Conservation (phyloP, 1,140 invertebrate genomes). For the Aethina tumida region DNA sequence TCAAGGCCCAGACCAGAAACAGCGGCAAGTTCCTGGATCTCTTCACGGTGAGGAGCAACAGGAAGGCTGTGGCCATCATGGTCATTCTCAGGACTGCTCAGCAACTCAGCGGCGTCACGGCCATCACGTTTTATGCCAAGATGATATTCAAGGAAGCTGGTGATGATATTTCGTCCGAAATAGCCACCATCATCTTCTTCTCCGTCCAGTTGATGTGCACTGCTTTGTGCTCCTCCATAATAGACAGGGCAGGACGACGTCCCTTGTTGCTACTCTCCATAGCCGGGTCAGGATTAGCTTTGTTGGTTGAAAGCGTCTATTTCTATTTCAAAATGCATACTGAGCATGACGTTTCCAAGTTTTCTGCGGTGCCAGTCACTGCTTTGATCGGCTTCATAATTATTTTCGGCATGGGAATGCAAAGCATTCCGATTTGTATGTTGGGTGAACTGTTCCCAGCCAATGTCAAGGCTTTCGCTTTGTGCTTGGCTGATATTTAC, state of each 20-base stretch:
- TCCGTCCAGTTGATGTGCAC: conserved; percentile 55
- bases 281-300: conserved; percentile 41
- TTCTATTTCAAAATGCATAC: conserved; percentile 34
- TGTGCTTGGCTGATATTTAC: conserved; percentile 57
- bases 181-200: conserved; percentile 49
- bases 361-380: conserved; percentile 44
- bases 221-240: conserved; percentile 49
- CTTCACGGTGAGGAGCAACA: conserved; percentile 45
- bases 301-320: conserved; percentile 47
- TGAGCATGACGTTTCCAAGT: conserved; percentile 19
- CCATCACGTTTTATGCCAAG: conserved; percentile 63
- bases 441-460: conserved; percentile 66
- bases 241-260: conserved; percentile 61
- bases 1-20: conserved; percentile 33
- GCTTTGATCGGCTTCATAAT: conserved; percentile 60
- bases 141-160: conserved; percentile 54
- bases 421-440: conserved; percentile 60
- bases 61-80: conserved; percentile 53
- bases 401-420: conserved; percentile 57
- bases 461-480: conserved; percentile 56
- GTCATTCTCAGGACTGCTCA: conserved; percentile 60
- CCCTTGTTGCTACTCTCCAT: conserved; percentile 54
- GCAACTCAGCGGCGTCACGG: conserved; percentile 66
- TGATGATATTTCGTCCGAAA: conserved; percentile 30
- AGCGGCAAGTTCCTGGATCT: conserved; percentile 48